Conservation (phyloP, 2,888 invertebrate genomes). For the Hoplodrina ambigua region DNA sequence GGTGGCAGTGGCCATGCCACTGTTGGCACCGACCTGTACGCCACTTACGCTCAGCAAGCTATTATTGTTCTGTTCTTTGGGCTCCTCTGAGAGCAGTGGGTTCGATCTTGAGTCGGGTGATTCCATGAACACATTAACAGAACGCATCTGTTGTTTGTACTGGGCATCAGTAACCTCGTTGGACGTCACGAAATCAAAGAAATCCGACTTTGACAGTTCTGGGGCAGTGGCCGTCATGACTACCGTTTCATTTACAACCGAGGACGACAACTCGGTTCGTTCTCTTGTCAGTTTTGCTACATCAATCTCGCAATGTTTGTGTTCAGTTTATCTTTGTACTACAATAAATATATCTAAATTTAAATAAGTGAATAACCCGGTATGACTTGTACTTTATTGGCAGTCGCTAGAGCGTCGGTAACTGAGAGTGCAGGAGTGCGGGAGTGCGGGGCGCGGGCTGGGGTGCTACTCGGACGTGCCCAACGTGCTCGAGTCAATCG, state of each 20-base stretch:
- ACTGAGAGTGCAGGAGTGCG: slow-evolving; percentile 81
- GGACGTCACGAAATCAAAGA: slow-evolving; percentile 96
- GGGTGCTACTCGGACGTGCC: slow-evolving; percentile 82
- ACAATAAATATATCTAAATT: slow-evolving; percentile 86
- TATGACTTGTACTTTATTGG: slow-evolving; percentile 90
- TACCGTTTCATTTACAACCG: slow-evolving; percentile 91
- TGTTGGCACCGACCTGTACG: slow-evolving; percentile 73
- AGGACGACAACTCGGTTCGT: slow-evolving; percentile 78
- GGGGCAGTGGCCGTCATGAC: slow-evolving; percentile 96
- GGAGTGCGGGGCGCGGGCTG: slow-evolving; percentile 72
- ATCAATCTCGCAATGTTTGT: slow-evolving; percentile 73
- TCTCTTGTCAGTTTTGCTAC: slow-evolving; percentile 75
- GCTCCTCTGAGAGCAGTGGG: slow-evolving; percentile 87
- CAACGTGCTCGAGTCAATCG: slow-evolving; percentile 78
- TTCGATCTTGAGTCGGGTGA: slow-evolving; percentile 89
- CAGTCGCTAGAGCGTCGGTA: slow-evolving; percentile 89
- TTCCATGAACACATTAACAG: slow-evolving; percentile 92
- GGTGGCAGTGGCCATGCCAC: slow-evolving; percentile 80
- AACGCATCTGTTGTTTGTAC: slow-evolving; percentile 92
- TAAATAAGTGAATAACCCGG: slow-evolving; percentile 87
- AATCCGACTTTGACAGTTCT: slow-evolving; percentile 96
- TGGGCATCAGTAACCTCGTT: slow-evolving; percentile 94
- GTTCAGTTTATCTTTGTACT: slow-evolving; percentile 84
- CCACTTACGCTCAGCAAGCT: slow-evolving; percentile 85
- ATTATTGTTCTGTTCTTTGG: slow-evolving; percentile 92